These are phyloP conservation scores for Paramisgurnus dabryanus DNA, from an alignment of 2,113 vertebrate genomes.

Conservation along the genomic window DNA sequence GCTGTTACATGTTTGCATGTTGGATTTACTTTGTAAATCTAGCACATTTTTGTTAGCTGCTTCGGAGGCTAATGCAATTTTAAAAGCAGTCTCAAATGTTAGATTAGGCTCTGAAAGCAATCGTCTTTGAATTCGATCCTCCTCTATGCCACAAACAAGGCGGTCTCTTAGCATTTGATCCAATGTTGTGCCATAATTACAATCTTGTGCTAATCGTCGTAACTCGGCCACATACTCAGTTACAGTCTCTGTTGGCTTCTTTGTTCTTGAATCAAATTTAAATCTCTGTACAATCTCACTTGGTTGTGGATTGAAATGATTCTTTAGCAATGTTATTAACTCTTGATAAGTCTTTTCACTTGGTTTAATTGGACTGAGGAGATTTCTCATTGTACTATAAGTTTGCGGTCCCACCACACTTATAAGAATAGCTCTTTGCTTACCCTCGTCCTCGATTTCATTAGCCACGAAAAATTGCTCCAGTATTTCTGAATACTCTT, in stretches of 20 bases:
- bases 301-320: conserved; percentile 1
- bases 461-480: conserved; percentile 39
- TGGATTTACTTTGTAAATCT: background rate
- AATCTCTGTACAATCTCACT: conserved; percentile 35
- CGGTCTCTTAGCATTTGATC: too few relatives aligned
- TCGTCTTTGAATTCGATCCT: too few relatives aligned
- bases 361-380: conserved; percentile 11
- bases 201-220: too few relatives aligned
- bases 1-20: background rate
- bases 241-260: too few relatives aligned
- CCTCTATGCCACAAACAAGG: too few relatives aligned
- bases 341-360: conserved; percentile 5
- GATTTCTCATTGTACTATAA: conserved; percentile 30
- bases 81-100: background rate
- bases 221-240: too few relatives aligned
- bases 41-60: background rate
- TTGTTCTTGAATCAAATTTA: too few relatives aligned
- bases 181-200: too few relatives aligned
- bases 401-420: conserved; percentile 23
- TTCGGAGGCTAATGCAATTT: background rate
- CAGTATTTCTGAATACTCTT: conserved; percentile 22
- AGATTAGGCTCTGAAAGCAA: too few relatives aligned
- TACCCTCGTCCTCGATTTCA: background rate
- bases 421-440: conserved; percentile 32
- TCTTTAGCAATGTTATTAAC: background rate